Base-by-base conservation (phyloP, 2,888 invertebrate genomes). In the Rotaria socialis region DNA sequence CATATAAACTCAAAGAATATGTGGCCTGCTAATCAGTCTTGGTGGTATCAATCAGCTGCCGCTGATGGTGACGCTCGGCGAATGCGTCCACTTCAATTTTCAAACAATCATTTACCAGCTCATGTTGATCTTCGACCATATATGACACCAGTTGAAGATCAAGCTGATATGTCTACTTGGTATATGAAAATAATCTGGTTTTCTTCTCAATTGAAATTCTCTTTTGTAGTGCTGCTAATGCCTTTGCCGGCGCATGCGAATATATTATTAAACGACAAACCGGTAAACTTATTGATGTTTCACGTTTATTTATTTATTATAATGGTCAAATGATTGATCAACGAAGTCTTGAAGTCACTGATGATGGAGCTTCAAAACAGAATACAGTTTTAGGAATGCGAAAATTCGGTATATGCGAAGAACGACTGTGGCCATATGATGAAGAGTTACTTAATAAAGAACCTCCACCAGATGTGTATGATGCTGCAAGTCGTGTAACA, bases 91-190 rank as follows among this genome's bases (percentile, higher is more conserved):
- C 67, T 67, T 67, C 67, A 41, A 67, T 67, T 67, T 35, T 19
- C 67, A 16, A 0, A 3, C 5, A 16, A 67, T 67, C 67, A 4
- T 35, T 27, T 67, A 35, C 67, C 67, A 35, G 1, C 14, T 41
- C 35, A 16, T 41, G 67, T 67, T 4, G 35, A 67, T 67, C 67
- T 67, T 67, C 67, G 67, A 19, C 67, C 19, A 67, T 5, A 67
- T 19, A 67, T 67, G 67, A 67, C 67, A 14, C 67, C 67, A 19
- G 67, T 67, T 35, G 67, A 67, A 67, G 67, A 67, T 8, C 67
- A 67, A 67, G 67, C 67, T 35, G 67, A 67, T 67, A 67, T 67
- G 67, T 67, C 67, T n/a, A 67, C 67, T 67, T 67, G 67, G 67
- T 67, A 67, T 60, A 60, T 27, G 24, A 24, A 27, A 55, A 22